Evolutionary conservation across 1,140 invertebrate genomes (phyloP).

Genomic region (Conus betulinus): DNA sequence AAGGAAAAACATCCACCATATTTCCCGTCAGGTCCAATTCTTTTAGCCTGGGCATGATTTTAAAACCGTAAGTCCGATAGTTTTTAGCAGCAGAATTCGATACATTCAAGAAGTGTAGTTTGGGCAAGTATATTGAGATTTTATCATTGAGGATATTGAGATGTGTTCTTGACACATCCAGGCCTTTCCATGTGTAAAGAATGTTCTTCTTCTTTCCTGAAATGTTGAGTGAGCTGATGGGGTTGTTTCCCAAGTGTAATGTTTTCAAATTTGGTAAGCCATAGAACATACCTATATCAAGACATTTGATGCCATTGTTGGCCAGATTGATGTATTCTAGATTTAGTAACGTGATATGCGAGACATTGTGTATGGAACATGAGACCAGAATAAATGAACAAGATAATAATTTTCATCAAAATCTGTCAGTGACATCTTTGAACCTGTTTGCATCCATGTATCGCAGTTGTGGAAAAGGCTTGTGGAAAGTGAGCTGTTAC

Average conservation of each 20-base stretch:
- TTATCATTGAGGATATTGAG: constrained; percentile 1
- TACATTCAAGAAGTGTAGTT: constrained; percentile 14
- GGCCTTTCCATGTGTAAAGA: background rate
- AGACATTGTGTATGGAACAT: background rate
- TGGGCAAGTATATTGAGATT: constrained; percentile 19
- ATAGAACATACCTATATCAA: background rate
- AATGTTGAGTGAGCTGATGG: too few relatives aligned
- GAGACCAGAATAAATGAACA: background rate
- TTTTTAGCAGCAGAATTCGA: background rate
- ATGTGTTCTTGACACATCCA: background rate
- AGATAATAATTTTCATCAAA: background rate
- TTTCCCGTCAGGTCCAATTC: background rate
- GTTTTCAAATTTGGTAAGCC: constrained; percentile 1
- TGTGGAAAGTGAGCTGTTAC: background rate
- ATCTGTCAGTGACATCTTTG: background rate
- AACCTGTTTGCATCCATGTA: constrained; percentile 4
- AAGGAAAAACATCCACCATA: background rate
- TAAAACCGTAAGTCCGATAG: too few relatives aligned
- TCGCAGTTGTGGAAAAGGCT: background rate
- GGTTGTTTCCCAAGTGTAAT: constrained; percentile 8
- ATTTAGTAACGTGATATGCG: background rate
- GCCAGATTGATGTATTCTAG: constrained; percentile 18
- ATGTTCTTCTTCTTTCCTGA: too few relatives aligned
- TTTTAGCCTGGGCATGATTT: background rate
- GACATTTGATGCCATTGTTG: constrained; percentile 15